These are phyloP conservation scores for Bactericera cockerelli DNA, from an alignment of 1,140 invertebrate species.

Conservation along the genomic window DNA sequence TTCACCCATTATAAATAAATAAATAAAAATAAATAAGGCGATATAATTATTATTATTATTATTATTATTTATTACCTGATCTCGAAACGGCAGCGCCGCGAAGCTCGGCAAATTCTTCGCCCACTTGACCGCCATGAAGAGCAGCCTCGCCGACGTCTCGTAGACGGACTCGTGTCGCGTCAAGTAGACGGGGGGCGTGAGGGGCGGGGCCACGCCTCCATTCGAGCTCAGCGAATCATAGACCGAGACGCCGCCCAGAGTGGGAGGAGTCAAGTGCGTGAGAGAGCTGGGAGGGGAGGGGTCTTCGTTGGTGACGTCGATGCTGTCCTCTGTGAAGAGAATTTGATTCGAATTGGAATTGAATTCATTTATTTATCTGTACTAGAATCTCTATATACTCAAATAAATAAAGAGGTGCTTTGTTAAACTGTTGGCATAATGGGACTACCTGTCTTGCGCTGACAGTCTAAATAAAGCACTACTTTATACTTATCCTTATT, in stretches of 20 bases:
- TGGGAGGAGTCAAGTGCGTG: conserved; percentile 16
- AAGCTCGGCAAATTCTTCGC: conserved; percentile 96
- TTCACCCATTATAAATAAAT: too few species aligned
- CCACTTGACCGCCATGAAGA: conserved; percentile 99
- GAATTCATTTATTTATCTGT: too few species aligned
- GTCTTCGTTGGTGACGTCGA: conserved; percentile 47
- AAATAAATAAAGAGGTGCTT: too few species aligned
- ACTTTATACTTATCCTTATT: too few species aligned
- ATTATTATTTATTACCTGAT: conserved; percentile 84
- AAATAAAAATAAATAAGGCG: too few species aligned
- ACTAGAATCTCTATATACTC: too few species aligned
- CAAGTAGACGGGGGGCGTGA: conserved; percentile 37
- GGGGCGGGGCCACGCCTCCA: conserved; percentile 3
- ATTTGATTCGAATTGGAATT: too few species aligned
- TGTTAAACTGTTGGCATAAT: too few species aligned
- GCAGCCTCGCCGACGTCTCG: conserved; percentile 81
- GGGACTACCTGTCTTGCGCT: too few species aligned
- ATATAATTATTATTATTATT: too few species aligned
- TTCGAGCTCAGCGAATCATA: conserved; percentile 7
- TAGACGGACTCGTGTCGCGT: conserved; percentile 70
- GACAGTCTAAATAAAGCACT: too few species aligned
- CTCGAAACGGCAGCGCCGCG: conserved; percentile 82
- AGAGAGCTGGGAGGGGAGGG: conserved; percentile 22
- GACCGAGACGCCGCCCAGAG: conserved; percentile 25
- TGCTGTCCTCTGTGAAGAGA: conserved; percentile 42